These are phyloP conservation scores for Fratercula arctica DNA, from an alignment of 2,797 vertebrate species.

Conservation along the genomic window DNA sequence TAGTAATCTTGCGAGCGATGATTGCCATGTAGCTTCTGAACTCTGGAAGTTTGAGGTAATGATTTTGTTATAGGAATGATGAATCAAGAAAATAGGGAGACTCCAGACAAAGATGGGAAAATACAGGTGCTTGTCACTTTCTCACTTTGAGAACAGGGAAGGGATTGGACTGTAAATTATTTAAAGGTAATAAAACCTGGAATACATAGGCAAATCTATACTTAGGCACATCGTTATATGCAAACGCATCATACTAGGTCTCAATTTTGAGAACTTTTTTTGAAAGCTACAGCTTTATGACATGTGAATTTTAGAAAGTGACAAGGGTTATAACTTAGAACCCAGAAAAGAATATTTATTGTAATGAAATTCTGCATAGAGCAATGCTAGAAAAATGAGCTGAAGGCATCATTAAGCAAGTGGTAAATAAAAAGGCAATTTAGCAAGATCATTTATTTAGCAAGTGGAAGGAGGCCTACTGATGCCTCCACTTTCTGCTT, in stretches of 20 bases:
- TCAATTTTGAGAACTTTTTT: background rate
- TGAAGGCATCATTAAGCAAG: background rate
- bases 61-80: background rate
- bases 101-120: background rate
- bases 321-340: background rate
- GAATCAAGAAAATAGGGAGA: background rate
- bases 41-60: background rate
- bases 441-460: background rate
- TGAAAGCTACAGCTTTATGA: background rate
- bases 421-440: background rate
- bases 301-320: background rate
- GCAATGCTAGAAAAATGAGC: background rate
- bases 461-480: background rate
- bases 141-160: background rate
- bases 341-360: background rate
- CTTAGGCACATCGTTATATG: accelerated
- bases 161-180: background rate
- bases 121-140: background rate
- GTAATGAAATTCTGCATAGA: background rate
- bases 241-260: background rate
- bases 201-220: background rate
- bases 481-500: background rate
- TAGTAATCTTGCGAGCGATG: background rate
- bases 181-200: background rate
- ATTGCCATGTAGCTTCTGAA: background rate